phyloP scores from a whole-genome alignment of 2,797 vertebrate genomes.

The Graptemys geographica region DNA sequence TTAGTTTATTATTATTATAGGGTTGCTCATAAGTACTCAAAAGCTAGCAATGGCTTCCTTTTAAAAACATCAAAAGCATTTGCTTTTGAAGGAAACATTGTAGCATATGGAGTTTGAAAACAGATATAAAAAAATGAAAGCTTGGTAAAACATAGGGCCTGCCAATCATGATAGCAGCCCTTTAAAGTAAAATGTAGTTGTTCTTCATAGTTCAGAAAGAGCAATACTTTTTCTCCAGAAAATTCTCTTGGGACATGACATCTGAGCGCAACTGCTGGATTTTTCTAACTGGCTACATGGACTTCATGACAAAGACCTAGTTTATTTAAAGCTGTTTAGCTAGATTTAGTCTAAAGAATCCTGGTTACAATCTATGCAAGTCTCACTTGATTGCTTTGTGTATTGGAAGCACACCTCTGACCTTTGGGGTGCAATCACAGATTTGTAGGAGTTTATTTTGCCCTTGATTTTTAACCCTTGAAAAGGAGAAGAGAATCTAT shows the following conservation, averaged over 20 bases:
- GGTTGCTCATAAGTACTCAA: background rate
- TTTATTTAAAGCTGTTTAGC: background rate
- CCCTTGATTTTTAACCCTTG: background rate
- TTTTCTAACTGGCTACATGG: background rate
- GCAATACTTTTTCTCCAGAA: background rate
- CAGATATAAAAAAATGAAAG: background rate
- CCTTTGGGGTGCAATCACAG: background rate
- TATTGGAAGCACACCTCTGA: background rate
- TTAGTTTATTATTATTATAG: background rate
- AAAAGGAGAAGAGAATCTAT: background rate
- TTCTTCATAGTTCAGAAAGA: background rate
- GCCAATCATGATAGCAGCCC: background rate
- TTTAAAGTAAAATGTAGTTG: background rate
- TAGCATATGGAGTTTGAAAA: background rate
- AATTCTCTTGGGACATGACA: background rate
- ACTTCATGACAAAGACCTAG: background rate
- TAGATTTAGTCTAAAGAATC: background rate
- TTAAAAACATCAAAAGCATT: background rate
- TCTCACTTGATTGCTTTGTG: fast-evolving
- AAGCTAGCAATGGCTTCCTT: background rate
- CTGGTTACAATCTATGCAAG: background rate
- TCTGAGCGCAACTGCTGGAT: background rate
- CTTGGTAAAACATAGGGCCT: background rate
- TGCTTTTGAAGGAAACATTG: background rate
- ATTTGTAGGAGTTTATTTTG: background rate